Evolutionary conservation across 2,888 invertebrate genomes (phyloP), one percentile per base, ranked within the genome.

Genomic region (Deilephila elpenor): DNA sequence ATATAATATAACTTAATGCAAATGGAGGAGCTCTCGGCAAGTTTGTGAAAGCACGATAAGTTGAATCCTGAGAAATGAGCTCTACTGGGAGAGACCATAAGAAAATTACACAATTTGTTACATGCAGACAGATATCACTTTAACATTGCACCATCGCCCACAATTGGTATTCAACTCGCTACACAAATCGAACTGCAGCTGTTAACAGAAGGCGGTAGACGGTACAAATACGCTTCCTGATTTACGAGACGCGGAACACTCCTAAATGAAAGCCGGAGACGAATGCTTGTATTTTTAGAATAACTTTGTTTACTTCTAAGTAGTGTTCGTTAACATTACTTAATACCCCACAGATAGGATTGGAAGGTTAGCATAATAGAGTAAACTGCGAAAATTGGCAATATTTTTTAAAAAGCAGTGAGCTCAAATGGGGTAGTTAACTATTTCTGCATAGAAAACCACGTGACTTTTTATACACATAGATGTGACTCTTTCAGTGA

Each of bases 21-120:
- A 86, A 88, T 87, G 75, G 77, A 76, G 77, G 77, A 79, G 79
- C 79, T 81, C 81, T 77, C 82, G 78, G 81, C 80, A 81, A 86
- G 82, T 85, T 86, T 83, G 85, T 84, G 81, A 84, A 83, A 83
- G 83, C 82, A 84, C 79, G 87, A 88, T 88, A 89, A 87, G 80
- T 87, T 83, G 83, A 79, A 88, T 86, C 86, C 86, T 88, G 88
- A 89, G 84, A 85, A 89, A 88, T 87, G 87, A 85, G 83, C 77
- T 76, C 76, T 37, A 72, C 74, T 73, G 78, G 72, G 76, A 75
- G 74, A 67, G 77, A 74, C 74, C 80, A 75, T 77, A 75, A 75
- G 77, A 80, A 84, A 82, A 85, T 84, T 80, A 78, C 79, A 73
- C 81, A 82, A 86, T 89, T 84, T 78, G 78, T 87, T 85, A 86